Evolutionary conservation across 2,797 vertebrate species (phyloP), one percentile per base, ranked within the genome.

Genomic region (Rallus crepitans): DNA sequence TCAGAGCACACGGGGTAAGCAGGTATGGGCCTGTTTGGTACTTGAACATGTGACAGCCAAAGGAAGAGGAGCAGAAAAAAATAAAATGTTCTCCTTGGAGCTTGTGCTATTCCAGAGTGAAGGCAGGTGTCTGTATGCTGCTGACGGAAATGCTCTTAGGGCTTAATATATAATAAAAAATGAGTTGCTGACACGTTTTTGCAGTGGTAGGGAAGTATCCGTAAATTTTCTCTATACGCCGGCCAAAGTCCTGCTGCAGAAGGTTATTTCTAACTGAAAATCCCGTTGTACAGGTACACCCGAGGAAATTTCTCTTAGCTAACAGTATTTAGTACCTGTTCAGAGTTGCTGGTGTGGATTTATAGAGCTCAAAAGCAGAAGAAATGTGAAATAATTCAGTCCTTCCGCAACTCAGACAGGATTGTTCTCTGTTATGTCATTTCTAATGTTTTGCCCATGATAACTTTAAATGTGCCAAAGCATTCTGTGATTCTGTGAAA

Each of bases 1-100:
- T 77, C 88, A 31, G 73, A 84, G 88, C 40, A 64, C 55, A 50
- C 3, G 68, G 77, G 57, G 61, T 66, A 70, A 90, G 81, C 91
- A 93, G 71, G 91, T 71, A 85, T 31, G 45, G 90, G 56, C 91
- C 78, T 96, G 94, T 82, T 40, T 28, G 23, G 12, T 82, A n/a
- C 70, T 77, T 92, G 73, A 78, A 68, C 30, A 45, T 59, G 73
- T 77, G 82, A 70, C 69, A 87, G 55, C 27, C 16, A 39, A 40
- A 95, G 65, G 40, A 83, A 83, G 61, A 64, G 53, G 30, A 92
- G 35, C n/a, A 76, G 65, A 59, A 50, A 42, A 40, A 66, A 84
- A 66, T 5, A 65, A 37, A 39, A 25, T 35, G 4, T 21, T 89
- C 31, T 83, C 30, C 33, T 42, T 42, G 53, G 48, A 91, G 66